Base-by-base conservation (phyloP, 2,888 invertebrate species). In the Autographa pulchrina region DNA sequence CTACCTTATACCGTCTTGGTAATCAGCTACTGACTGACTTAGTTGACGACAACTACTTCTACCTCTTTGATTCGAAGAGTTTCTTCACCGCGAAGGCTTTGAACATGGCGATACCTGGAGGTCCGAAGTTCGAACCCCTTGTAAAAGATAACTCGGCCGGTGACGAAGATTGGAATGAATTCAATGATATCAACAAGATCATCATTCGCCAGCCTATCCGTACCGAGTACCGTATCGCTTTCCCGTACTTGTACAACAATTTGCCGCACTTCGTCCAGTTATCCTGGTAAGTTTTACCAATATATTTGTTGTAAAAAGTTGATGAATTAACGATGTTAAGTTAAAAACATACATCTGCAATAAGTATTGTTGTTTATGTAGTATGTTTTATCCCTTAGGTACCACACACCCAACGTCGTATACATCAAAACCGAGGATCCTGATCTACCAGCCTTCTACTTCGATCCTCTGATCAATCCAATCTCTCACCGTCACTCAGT, bases 141-240 rank as follows among this genome's bases (percentile, higher is more conserved):
- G 99, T 99, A 20, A 99, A 99, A 90, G 99, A 99, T 92, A 98
- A 99, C 86, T 99, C 99, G 88, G 98, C 99, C 66, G 99, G 99
- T 1, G 99, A 99, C 96, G 99, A 99, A 95, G 99, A 99, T 92
- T 99, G 99, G 99, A 99, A 99, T 95, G 99, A 99, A 95, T 99
- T 99, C 90, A 99, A 99, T 96, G 99, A 99, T 90, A 99, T 99
- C 84, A 99, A 99, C 93, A 99, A 99, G 96, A 99, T 99, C 86
- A 99, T 99, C 79, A 99, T 99, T 85, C 96, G 99, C 11, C 99
- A 99, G 90, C 99, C 99, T 4, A 98, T 99, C 82, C 97, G 99
- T 78, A 99, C 99, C 0, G 99, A 99, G 93, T 99, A 99, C 92
- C 97, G 99, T 83, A 99, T 99, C 89, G 99, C 99, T 0, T 99